Evolutionary conservation across 2,888 invertebrate species (phyloP).

Genomic region (Mantis religiosa): DNA sequence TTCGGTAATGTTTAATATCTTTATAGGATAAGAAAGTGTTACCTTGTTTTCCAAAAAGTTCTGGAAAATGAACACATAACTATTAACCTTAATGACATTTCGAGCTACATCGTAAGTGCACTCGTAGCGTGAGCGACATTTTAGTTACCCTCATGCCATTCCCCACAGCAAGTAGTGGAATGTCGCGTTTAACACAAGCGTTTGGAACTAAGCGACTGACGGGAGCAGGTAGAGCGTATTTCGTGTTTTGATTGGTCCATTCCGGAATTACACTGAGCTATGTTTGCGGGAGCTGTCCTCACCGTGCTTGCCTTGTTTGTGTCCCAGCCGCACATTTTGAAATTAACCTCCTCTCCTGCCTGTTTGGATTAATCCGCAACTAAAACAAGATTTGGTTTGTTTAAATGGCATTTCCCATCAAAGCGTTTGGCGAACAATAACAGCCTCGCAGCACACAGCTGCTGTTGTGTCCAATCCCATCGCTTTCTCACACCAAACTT

Average conservation of each 20-base stretch:
- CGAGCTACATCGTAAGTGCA: not conserved
- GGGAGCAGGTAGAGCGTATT: not conserved
- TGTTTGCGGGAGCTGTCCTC: not conserved
- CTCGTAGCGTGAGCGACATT: not conserved
- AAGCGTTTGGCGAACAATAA: not conserved
- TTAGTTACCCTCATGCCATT: not conserved
- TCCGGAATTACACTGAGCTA: not conserved
- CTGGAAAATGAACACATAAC: no score
- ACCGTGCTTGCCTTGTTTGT: not conserved
- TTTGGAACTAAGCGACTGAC: not conserved
- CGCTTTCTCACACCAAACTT: not conserved
- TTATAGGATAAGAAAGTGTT: no score
- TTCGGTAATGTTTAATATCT: no score
- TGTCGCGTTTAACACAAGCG: not conserved
- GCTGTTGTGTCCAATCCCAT: not conserved
- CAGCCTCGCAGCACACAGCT: not conserved
- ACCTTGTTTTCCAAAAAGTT: no score
- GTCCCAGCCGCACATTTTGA: not conserved
- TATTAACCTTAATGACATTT: no score
- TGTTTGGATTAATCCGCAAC: conserved; percentile 9
- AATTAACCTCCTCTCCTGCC: not conserved
- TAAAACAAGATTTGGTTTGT: conserved; percentile 7
- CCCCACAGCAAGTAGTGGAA: not conserved
- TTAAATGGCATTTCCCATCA: conserved; percentile 1
- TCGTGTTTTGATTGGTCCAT: not conserved